Conservation (phyloP, 2,888 invertebrate genomes). For the Tiliacea aurago region DNA sequence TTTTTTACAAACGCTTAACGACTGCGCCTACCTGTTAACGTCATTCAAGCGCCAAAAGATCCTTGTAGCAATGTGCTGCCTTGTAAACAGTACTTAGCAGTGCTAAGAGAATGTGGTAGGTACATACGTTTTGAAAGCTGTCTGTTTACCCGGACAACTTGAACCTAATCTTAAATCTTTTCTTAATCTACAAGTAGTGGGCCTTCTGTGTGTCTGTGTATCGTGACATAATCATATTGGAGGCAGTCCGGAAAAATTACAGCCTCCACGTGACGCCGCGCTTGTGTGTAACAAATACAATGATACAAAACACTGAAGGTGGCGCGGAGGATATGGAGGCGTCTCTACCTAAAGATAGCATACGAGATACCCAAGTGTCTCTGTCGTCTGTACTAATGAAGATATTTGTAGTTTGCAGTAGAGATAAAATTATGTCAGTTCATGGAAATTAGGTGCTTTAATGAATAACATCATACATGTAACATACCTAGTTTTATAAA, state of each 20-base stretch:
- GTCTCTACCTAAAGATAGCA: not conserved
- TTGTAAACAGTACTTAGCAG: not conserved
- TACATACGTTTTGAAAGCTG: not conserved
- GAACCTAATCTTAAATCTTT: not conserved
- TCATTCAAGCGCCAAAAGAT: too few relatives aligned
- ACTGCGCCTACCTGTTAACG: not conserved
- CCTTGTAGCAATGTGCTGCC: too few relatives aligned
- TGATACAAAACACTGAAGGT: slow-evolving; percentile 24
- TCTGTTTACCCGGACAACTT: not conserved
- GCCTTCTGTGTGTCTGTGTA: slow-evolving; percentile 5
- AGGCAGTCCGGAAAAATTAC: slow-evolving; percentile 48
- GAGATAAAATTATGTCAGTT: not conserved
- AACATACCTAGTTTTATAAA: too few relatives aligned
- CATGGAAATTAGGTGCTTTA: not conserved
- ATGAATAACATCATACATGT: too few relatives aligned
- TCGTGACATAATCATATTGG: slow-evolving; percentile 25
- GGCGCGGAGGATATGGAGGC: not conserved
- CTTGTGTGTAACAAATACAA: slow-evolving; percentile 25
- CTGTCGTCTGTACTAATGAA: not conserved
- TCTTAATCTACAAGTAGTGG: not conserved
- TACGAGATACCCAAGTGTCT: not conserved
- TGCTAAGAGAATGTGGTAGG: not conserved
- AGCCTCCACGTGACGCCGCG: slow-evolving; percentile 35
- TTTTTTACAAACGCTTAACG: too few relatives aligned
- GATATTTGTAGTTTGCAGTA: not conserved